phyloP scores from a whole-genome alignment of 2,888 invertebrate species.

The Hirtodrosophila cameraria region DNA sequence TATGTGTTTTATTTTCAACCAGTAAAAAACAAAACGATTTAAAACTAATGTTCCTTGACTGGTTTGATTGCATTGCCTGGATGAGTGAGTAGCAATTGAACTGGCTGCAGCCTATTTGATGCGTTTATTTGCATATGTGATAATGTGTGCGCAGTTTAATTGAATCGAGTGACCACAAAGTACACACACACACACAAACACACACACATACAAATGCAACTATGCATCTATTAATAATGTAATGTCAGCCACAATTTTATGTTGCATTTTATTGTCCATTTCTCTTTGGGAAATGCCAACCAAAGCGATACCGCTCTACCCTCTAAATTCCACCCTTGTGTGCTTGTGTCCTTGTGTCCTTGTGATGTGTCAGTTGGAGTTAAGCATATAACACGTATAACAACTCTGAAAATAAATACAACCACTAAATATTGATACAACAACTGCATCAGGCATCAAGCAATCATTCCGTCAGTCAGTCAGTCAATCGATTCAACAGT shows the following conservation, averaged over 20 bases:
- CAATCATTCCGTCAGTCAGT: not conserved
- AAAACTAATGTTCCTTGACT: not conserved
- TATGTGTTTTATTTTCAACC: no score
- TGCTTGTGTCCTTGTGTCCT: no score
- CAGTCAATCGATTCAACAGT: not conserved
- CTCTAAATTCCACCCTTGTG: not conserved
- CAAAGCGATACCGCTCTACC: not conserved
- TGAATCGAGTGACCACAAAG: conserved; percentile 61
- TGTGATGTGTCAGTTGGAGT: no score
- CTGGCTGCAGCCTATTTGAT: conserved; percentile 13
- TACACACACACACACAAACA: conserved; percentile 7
- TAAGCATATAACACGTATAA: no score
- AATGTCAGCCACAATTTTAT: conserved; percentile 65
- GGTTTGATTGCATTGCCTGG: conserved; percentile 2
- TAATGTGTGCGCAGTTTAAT: conserved; percentile 53
- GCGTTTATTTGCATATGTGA: conserved; percentile 16
- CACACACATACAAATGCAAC: not conserved
- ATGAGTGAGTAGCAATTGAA: conserved; percentile 23
- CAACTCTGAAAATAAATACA: conserved; percentile 42
- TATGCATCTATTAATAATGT: conserved; percentile 61
- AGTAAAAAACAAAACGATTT: no score
- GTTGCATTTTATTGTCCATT: conserved; percentile 64
- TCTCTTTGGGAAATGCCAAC: conserved; percentile 8
- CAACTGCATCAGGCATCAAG: not conserved
- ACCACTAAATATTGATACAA: conserved; percentile 69